A percentile compares a stretch with the other conserved stretches of the same genome.
phyloP scores from a whole-genome alignment of 2,113 vertebrate genomes.

The Gasterosteus nipponicus region DNA sequence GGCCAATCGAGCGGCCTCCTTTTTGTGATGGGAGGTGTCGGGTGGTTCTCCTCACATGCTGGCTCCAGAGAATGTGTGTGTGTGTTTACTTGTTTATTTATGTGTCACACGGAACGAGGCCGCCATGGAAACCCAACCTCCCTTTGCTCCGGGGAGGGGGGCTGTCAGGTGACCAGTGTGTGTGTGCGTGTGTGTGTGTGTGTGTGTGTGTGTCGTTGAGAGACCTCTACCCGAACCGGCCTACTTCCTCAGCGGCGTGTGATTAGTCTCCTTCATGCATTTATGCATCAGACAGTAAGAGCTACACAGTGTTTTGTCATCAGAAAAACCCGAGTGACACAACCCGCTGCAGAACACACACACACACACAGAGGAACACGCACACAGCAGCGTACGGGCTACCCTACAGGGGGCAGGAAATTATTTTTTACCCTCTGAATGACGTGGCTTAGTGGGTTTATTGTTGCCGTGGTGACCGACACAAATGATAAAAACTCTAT shows the following conservation, averaged over 20 bases:
- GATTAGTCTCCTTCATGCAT: conserved; percentile 59
- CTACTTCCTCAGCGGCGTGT: conserved; percentile 52
- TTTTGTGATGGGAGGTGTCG: neutral
- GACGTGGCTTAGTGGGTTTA: too few species aligned
- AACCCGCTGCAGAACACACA: neutral
- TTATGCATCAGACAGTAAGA: conserved; percentile 44
- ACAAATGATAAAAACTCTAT: too few species aligned
- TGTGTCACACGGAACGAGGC: neutral
- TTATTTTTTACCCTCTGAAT: neutral
- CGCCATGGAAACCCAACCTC: neutral
- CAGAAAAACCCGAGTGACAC: conserved; percentile 36
- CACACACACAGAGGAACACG: neutral
- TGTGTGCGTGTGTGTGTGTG: neutral
- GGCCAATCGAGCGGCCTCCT: neutral
- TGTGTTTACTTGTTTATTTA: neutral
- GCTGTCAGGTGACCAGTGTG: neutral
- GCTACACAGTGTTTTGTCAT: conserved; percentile 56
- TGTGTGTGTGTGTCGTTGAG: conserved; percentile 14
- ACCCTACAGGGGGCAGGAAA: too few species aligned
- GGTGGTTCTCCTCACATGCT: neutral
- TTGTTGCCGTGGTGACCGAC: too few species aligned
- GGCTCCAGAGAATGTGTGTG: neutral
- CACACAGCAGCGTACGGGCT: too few species aligned
- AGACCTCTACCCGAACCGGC: conserved; percentile 56
- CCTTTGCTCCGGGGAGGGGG: neutral